Evolutionary conservation across 2,797 vertebrate species (phyloP), one percentile per base, ranked within the genome.

Genomic region (Champsocephalus gunnari): DNA sequence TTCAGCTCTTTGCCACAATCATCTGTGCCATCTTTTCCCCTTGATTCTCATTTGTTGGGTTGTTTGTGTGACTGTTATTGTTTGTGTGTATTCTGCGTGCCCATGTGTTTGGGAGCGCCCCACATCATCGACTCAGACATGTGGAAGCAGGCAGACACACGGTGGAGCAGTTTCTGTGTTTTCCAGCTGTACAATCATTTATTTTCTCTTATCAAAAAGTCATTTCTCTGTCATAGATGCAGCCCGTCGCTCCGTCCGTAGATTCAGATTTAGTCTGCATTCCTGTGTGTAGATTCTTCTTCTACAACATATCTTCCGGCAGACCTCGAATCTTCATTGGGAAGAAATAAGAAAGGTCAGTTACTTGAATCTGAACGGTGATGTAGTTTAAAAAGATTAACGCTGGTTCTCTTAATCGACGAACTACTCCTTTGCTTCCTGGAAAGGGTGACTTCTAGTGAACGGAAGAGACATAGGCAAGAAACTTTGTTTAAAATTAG

Each of bases 301-400:
- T 73, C 73, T 85, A 87, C 84, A 86, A 48, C 86, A 80, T 72
- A 72, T 79, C 85, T 81, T 89, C 87, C 0, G 89, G 89, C 84
- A 91, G 73, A 55, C 65, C 73, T 78, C 87, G 75, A 59, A 92
- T 87, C 84, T 88, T 81, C 61, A 85, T 86, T 74, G 87, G 68
- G n/a, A 51, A 50, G 73, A 82, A 38, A 69, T 47, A 55, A 38
- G 66, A 54, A 59, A 70, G 49, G 65, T 49, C 57, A 59, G 72
- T 32, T 54, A 58, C 82, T 77, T 4, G 43, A 73, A 71, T 43
- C 43, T 38, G 11, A 77, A 14, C 38, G 45, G 56, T 71, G 76
- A 80, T 73, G 45, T 13, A 5, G 45, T 81, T 73, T 38, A 57
- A 67, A 12, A 49, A 63, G 60, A 77, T 74, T 71, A 10, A 50